Conservation (phyloP, 1,140 invertebrate species). For the Cryptotermes secundus region DNA sequence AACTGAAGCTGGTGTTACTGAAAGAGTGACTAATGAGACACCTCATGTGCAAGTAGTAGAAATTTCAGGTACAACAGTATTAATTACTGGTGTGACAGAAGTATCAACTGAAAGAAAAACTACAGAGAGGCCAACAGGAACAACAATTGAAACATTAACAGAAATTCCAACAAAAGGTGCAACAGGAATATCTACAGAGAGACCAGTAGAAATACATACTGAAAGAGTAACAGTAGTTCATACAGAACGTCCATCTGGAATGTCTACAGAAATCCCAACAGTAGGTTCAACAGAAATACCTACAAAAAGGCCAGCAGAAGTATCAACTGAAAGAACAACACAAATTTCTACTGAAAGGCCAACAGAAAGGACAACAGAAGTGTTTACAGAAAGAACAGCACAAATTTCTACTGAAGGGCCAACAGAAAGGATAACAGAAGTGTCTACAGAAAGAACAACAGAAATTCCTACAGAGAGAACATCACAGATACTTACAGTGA, state of each 20-base stretch:
- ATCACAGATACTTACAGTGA: slow-evolving; percentile 24
- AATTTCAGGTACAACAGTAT: neutral
- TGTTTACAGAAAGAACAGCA: neutral
- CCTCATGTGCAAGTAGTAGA: neutral
- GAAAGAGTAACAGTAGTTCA: neutral
- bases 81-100: neutral
- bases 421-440: slow-evolving; percentile 10
- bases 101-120: slow-evolving; percentile 2
- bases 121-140: slow-evolving; percentile 22
- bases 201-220: neutral
- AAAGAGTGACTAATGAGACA: slow-evolving; percentile 8
- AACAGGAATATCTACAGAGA: slow-evolving; percentile 27
- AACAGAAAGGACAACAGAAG: neutral
- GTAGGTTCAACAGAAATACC: neutral
- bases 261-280: slow-evolving; percentile 23
- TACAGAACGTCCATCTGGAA: slow-evolving; percentile 20
- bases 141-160: slow-evolving; percentile 32
- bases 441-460: slow-evolving; percentile 26
- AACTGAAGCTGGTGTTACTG: neutral
- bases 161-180: slow-evolving; percentile 31
- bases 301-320: slow-evolving; percentile 19
- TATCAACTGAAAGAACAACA: neutral
- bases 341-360: slow-evolving; percentile 20
- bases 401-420: slow-evolving; percentile 22
- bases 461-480: slow-evolving; percentile 35